These are phyloP conservation scores for Ammodytes marinus DNA, from an alignment of 2,113 vertebrate species.

Conservation along the genomic window DNA sequence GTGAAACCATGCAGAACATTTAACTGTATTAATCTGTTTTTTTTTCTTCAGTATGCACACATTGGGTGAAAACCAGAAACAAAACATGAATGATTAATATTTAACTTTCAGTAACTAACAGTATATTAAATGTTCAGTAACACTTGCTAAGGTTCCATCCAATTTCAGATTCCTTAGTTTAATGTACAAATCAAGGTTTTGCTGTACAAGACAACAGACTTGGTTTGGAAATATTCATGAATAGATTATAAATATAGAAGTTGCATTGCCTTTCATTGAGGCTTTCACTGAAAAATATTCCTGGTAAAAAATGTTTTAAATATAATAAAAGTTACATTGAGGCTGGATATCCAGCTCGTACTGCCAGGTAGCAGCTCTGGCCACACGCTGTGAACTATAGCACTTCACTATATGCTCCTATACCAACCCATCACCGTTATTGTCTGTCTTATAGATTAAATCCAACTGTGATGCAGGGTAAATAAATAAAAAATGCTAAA, in stretches of 20 bases:
- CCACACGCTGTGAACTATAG: neutral
- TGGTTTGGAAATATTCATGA: neutral
- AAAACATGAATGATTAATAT: neutral
- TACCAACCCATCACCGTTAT: neutral
- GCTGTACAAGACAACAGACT: neutral
- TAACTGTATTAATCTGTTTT: neutral
- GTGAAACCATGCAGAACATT: neutral
- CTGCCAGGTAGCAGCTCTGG: neutral
- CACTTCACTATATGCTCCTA: too few relatives aligned
- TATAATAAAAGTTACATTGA: neutral
- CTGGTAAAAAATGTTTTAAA: too few relatives aligned
- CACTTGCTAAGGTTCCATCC: neutral
- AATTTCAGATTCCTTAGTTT: neutral
- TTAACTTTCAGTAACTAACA: neutral
- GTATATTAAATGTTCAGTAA: neutral
- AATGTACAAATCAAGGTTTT: neutral
- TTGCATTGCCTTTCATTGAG: neutral
- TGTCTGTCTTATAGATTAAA: neutral
- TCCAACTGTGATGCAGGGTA: conserved; percentile 7
- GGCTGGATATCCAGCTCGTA: neutral
- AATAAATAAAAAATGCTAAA: neutral
- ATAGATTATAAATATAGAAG: neutral
- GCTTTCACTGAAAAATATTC: neutral
- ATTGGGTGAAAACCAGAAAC: neutral
- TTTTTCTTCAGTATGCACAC: neutral